Percentiles rank a stretch among this genome's conserved stretches.
Evolutionary conservation across 2,113 vertebrate genomes (phyloP).

Genomic region (Mungos mungo): DNA sequence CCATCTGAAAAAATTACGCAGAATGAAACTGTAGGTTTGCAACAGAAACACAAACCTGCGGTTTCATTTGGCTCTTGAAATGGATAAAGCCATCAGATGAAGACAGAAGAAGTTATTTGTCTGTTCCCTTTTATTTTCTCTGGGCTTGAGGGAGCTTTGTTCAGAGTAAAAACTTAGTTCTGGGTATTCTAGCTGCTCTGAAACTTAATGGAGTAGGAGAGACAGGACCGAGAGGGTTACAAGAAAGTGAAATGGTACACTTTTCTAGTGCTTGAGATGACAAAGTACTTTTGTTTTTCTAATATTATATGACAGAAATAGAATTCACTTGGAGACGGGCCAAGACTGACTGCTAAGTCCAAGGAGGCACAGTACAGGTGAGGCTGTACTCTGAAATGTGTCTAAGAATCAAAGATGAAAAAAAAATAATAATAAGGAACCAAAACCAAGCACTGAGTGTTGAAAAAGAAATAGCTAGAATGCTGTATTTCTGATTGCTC

Average conservation of each 20-base stretch:
- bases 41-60: background rate
- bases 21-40: too few relatives aligned
- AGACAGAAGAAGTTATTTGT: slow-evolving; percentile 13
- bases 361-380: background rate
- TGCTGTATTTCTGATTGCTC: background rate
- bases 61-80: background rate
- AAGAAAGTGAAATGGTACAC: accelerated
- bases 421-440: background rate
- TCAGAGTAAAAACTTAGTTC: background rate
- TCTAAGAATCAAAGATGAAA: background rate
- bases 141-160: background rate
- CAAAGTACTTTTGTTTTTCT: slow-evolving; percentile 3
- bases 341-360: background rate
- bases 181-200: background rate
- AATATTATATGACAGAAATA: background rate
- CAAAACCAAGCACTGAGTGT: background rate
- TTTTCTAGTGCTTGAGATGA: background rate
- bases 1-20: background rate
- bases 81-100: background rate
- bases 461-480: slow-evolving; percentile 9
- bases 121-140: background rate
- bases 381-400: background rate
- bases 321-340: background rate
- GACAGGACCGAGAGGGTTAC: background rate
- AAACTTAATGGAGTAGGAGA: background rate